phyloP scores from a whole-genome alignment of 2,797 vertebrate species.

The Micrastur ruficollis region DNA sequence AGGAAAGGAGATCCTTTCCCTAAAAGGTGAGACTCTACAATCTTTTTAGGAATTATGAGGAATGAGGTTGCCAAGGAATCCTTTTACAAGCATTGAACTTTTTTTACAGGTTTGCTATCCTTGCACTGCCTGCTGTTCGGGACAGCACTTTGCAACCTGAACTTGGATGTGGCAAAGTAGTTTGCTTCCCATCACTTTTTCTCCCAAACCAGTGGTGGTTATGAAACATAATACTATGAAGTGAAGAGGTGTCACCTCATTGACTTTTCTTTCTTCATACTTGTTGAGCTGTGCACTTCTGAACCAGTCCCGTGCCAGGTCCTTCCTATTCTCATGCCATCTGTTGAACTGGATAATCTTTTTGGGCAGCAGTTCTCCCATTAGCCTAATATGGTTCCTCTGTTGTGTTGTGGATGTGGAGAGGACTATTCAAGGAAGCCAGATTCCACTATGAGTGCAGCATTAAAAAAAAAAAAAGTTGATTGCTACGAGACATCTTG shows the following conservation, averaged over 20 bases:
- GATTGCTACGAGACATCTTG: not conserved
- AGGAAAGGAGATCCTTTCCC: constrained; percentile 16
- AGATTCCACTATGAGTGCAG: not conserved
- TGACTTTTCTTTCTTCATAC: not conserved
- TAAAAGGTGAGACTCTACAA: not conserved
- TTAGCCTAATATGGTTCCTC: not conserved
- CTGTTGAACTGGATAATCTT: constrained; percentile 23
- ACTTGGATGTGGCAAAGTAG: not conserved
- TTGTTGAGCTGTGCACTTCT: constrained; percentile 14
- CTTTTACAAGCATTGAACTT: not conserved
- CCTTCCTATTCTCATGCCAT: constrained; percentile 10
- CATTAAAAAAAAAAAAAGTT: not conserved
- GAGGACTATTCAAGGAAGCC: not conserved
- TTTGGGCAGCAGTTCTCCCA: not conserved
- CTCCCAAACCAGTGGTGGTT: not conserved
- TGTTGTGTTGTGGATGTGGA: not conserved
- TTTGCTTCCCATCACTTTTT: not conserved
- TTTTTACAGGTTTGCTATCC: not conserved
- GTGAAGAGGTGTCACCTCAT: not conserved
- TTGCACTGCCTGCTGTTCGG: not conserved
- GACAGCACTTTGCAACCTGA: not conserved
- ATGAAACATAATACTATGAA: not conserved
- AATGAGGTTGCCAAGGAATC: not conserved
- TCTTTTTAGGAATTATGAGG: not conserved
- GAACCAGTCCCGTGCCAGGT: not conserved